phyloP scores from a whole-genome alignment of 2,888 invertebrate genomes.

The Andrena hattorfiana region DNA sequence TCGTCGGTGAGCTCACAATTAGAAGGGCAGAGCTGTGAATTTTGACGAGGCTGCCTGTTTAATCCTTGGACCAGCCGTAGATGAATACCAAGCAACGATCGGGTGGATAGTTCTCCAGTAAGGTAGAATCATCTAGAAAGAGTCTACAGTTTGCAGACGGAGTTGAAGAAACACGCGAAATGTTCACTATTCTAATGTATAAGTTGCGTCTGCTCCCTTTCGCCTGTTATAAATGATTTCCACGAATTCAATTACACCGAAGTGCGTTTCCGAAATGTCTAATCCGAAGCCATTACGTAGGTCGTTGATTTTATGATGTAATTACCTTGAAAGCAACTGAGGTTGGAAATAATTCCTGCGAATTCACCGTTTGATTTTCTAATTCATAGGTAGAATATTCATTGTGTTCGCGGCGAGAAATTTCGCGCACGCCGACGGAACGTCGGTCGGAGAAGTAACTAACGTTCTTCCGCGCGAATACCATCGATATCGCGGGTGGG shows the following conservation, averaged over 20 bases:
- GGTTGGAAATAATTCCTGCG: neutral
- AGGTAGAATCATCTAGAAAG: no score
- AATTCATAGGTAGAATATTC: constrained; percentile 32
- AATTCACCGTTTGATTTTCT: constrained; percentile 16
- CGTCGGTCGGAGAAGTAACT: neutral
- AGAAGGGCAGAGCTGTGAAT: constrained; percentile 62
- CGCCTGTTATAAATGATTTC: neutral
- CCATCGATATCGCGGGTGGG: neutral
- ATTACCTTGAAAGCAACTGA: neutral
- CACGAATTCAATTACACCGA: constrained; percentile 8
- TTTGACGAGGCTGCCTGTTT: constrained; percentile 53
- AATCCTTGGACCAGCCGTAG: constrained; percentile 6
- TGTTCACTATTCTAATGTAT: neutral
- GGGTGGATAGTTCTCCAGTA: neutral
- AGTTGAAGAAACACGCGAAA: neutral
- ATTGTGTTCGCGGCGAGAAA: constrained; percentile 10
- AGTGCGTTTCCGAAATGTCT: neutral
- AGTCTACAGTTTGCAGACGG: neutral
- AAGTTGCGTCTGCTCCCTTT: neutral
- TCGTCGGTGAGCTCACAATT: constrained; percentile 66
- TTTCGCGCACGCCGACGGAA: neutral
- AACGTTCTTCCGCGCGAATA: constrained; percentile 7
- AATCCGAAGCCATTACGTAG: neutral
- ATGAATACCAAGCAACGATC: constrained; percentile 19
- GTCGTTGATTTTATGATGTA: constrained; percentile 3